These are phyloP conservation scores for Drosophila aldrichi DNA, from an alignment of 2,888 invertebrate genomes.

Conservation along the genomic window DNA sequence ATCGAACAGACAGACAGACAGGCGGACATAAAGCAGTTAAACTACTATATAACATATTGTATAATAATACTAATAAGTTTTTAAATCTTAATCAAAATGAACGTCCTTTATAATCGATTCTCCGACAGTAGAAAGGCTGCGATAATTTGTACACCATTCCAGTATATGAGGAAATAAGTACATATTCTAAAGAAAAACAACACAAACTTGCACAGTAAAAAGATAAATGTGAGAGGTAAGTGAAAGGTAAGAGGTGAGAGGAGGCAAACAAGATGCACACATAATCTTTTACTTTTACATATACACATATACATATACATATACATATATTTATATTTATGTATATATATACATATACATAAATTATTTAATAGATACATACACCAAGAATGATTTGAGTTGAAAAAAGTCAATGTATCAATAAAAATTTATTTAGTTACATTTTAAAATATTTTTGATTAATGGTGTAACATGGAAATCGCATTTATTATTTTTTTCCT, in stretches of 20 bases:
- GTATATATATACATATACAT: conserved; percentile 30
- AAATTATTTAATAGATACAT: conserved; percentile 35
- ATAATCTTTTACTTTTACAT: not conserved
- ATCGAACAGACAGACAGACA: not conserved
- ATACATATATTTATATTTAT: not conserved
- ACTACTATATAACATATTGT: no score
- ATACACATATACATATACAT: conserved; percentile 32
- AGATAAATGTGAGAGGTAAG: conserved; percentile 9
- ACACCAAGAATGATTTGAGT: conserved; percentile 42
- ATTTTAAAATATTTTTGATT: conserved; percentile 53
- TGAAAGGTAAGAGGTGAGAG: conserved; percentile 9
- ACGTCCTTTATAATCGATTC: conserved; percentile 10
- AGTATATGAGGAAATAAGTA: not conserved
- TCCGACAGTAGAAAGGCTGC: not conserved
- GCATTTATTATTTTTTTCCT: conserved; percentile 39
- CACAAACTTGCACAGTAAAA: conserved; percentile 32
- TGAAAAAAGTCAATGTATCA: conserved; percentile 39
- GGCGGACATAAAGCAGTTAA: no score
- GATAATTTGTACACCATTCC: not conserved
- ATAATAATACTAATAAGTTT: not conserved
- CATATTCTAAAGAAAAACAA: conserved; percentile 10
- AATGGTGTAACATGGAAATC: conserved; percentile 48
- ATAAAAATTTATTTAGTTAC: conserved; percentile 48
- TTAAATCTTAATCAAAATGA: not conserved
- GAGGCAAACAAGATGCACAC: conserved; percentile 42